Evolutionary conservation across 2,888 invertebrate species (phyloP).

Genomic region (Xestobium rufovillosum): DNA sequence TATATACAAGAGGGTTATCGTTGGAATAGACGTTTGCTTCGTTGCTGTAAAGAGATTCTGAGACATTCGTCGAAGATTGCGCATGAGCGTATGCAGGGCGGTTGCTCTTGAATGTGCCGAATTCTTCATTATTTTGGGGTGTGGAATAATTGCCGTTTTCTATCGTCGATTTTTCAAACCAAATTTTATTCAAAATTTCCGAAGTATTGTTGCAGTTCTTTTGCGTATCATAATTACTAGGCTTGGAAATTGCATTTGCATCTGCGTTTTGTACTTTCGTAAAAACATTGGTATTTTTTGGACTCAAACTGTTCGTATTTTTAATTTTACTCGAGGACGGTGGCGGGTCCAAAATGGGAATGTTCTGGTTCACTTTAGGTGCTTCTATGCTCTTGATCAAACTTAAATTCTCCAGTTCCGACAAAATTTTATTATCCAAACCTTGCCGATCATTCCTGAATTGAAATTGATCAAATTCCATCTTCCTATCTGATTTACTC

Average conservation of each 20-base stretch:
- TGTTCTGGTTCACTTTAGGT: slow-evolving; percentile 22
- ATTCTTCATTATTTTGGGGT: slow-evolving; percentile 25
- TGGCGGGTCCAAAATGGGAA: slow-evolving; percentile 46
- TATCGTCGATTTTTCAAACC: slow-evolving; percentile 43
- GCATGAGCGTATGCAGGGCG: too few species aligned
- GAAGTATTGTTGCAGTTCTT: slow-evolving; percentile 40
- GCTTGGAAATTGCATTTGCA: too few species aligned
- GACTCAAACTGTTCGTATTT: slow-evolving; percentile 11
- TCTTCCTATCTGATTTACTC: slow-evolving; percentile 5
- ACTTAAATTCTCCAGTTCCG: slow-evolving; percentile 58
- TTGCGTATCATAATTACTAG: too few species aligned
- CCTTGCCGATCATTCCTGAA: not conserved
- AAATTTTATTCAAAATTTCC: slow-evolving; percentile 45
- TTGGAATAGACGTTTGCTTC: not conserved
- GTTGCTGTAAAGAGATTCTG: not conserved
- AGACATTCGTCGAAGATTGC: too few species aligned
- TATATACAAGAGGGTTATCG: too few species aligned
- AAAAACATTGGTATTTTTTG: slow-evolving; percentile 16
- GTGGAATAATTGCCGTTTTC: slow-evolving; percentile 22
- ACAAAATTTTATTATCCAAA: slow-evolving; percentile 53
- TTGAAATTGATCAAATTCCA: slow-evolving; percentile 12
- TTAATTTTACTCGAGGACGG: slow-evolving; percentile 37
- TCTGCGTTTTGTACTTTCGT: slow-evolving; percentile 38
- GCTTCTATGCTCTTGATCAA: slow-evolving; percentile 24
- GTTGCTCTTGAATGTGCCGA: slow-evolving; percentile 34